phyloP scores from a whole-genome alignment of 64 coral and sea anemone species.

The Montipora sp. region DNA sequence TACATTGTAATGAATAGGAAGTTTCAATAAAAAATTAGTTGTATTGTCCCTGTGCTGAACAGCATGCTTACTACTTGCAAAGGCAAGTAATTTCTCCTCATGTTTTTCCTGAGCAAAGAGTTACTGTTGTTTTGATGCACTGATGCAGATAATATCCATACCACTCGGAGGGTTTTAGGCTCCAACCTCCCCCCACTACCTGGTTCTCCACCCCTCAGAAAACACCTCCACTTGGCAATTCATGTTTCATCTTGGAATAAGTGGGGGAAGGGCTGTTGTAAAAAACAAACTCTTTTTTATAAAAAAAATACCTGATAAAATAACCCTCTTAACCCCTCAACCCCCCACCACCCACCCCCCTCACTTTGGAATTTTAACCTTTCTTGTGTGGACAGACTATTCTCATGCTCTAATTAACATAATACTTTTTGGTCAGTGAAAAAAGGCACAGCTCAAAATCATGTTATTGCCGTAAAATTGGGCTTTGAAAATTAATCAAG shows the following conservation, averaged over 20 bases:
- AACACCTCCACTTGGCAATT: conserved; percentile 8
- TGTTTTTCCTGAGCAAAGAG: conserved; percentile 17
- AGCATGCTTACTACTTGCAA: conserved; percentile 14
- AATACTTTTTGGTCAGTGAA: conserved; percentile 9
- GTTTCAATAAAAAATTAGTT: conserved; percentile 3
- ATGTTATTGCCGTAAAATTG: conserved; percentile 51
- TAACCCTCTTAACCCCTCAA: background rate
- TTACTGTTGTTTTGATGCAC: background rate
- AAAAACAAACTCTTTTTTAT: background rate
- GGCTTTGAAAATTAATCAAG: conserved; percentile 74
- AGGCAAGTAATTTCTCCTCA: background rate
- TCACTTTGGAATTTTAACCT: conserved; percentile 1
- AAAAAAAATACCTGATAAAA: background rate
- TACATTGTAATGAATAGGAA: background rate
- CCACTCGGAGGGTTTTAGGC: background rate
- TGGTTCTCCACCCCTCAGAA: background rate
- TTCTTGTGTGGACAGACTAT: background rate
- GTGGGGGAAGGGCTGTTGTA: background rate
- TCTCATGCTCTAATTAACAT: conserved; percentile 19
- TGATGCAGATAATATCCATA: background rate
- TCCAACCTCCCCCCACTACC: background rate
- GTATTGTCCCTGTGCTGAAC: conserved; percentile 9
- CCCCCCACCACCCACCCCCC: background rate
- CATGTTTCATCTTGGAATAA: background rate
- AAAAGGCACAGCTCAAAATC: conserved; percentile 23